A percentile compares a stretch with the other conserved stretches of the same genome.
Evolutionary conservation across 1,140 invertebrate species (phyloP).

Genomic region (Euborellia annulipes): DNA sequence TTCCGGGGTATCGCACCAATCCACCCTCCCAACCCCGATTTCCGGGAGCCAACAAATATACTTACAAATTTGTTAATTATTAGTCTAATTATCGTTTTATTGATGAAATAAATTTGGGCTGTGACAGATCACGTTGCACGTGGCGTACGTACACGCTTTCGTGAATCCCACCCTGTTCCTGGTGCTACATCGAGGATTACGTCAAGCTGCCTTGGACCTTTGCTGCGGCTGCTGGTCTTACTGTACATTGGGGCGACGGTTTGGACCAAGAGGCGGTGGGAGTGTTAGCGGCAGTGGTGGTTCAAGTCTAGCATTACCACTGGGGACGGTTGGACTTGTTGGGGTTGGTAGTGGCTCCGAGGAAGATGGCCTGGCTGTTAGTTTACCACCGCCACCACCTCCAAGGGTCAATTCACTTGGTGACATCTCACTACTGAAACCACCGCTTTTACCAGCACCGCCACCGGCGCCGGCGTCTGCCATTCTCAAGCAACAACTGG

Average conservation of each 20-base stretch:
- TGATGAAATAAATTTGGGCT: no score
- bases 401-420: constrained; percentile 13
- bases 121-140: constrained; percentile 70
- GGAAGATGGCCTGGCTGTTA: neutral
- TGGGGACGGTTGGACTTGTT: neutral
- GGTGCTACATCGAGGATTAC: constrained; percentile 55
- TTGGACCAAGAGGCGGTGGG: no score
- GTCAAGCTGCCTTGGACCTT: constrained; percentile 47
- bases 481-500: constrained; percentile 2
- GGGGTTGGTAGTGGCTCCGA: constrained; percentile 6
- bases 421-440: constrained; percentile 31
- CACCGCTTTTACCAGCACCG: constrained; percentile 27
- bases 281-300: no score
- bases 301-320: no score
- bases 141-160: constrained; percentile 73
- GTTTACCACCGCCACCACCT: constrained; percentile 21
- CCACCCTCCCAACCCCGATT: no score
- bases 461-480: constrained; percentile 26
- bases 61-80: no score
- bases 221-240: constrained; percentile 54
- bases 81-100: no score
- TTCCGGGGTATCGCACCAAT: no score
- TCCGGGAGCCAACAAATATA: no score
- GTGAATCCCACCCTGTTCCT: constrained; percentile 70
- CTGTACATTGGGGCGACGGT: constrained; percentile 17